Conservation (phyloP, 2,888 invertebrate genomes). For the Hydroisotoma schaefferi region DNA sequence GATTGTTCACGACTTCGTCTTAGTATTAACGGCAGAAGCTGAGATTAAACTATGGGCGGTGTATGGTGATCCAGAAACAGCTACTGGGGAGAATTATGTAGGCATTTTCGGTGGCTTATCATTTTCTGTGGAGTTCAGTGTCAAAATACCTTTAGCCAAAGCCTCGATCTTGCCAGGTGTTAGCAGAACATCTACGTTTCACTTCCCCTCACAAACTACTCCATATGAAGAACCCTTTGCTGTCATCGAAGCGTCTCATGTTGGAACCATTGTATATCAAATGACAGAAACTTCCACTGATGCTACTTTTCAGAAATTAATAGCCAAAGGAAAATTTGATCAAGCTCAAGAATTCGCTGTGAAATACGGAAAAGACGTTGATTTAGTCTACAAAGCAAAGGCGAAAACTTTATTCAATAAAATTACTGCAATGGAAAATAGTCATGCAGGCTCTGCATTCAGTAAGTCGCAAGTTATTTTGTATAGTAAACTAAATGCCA, state of each 20-base stretch:
- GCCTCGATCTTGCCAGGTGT: background rate
- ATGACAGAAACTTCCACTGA: constrained; percentile 45
- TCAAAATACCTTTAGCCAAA: constrained; percentile 27
- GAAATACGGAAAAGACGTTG: constrained; percentile 40
- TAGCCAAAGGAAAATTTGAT: constrained; percentile 40
- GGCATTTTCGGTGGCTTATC: constrained; percentile 35
- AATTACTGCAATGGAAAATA: background rate
- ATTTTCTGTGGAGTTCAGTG: constrained; percentile 32
- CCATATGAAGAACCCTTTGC: constrained; percentile 38
- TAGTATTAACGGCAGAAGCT: constrained; percentile 26
- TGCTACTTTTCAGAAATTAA: constrained; percentile 39
- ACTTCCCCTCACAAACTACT: constrained; percentile 30
- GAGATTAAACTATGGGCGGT: constrained; percentile 39
- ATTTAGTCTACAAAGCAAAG: constrained; percentile 43
- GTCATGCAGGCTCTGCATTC: too few species aligned
- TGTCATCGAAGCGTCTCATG: constrained; percentile 24
- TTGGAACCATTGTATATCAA: constrained; percentile 27
- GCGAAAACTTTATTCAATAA: constrained; percentile 27
- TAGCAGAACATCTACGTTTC: background rate
- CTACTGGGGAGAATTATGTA: constrained; percentile 23
- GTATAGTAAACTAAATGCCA: too few species aligned
- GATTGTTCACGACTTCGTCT: constrained; percentile 35
- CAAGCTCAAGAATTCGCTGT: constrained; percentile 36
- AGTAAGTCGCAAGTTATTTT: too few species aligned
- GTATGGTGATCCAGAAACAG: constrained; percentile 8